Conservation (phyloP, 2,113 vertebrate species). For the Alosa alosa region DNA sequence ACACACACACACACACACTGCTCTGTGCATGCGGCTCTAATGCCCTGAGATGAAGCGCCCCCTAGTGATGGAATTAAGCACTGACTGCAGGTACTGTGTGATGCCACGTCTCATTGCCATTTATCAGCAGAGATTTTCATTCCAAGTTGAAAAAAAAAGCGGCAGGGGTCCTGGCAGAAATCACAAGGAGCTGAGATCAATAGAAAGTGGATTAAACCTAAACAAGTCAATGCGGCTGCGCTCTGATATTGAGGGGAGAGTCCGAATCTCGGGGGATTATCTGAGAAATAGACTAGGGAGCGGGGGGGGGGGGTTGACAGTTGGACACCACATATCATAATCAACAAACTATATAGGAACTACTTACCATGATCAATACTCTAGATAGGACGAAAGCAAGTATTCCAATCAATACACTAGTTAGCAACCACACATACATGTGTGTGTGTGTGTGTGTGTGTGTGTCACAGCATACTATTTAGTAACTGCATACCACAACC, state of each 20-base stretch:
- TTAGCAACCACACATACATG: neutral
- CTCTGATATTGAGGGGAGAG: slow-evolving; percentile 59
- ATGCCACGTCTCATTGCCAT: slow-evolving; percentile 59
- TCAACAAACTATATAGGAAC: neutral
- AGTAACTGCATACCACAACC: no score
- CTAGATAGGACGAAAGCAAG: neutral
- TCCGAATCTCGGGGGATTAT: neutral
- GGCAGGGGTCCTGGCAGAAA: slow-evolving; percentile 64
- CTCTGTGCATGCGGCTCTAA: neutral
- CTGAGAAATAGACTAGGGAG: neutral
- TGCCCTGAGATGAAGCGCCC: neutral
- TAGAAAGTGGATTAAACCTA: slow-evolving; percentile 78
- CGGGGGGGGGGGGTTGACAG: neutral
- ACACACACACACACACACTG: neutral
- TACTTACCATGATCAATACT: neutral
- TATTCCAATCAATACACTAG: neutral
- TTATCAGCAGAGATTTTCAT: slow-evolving; percentile 65
- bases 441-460: no score
- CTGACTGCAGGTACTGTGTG: slow-evolving; percentile 52
- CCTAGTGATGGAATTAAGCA: slow-evolving; percentile 57
- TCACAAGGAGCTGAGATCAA: slow-evolving; percentile 72
- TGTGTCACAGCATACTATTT: no score
- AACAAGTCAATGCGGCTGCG: slow-evolving; percentile 66
- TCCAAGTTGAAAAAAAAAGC: slow-evolving; percentile 66
- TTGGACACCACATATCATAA: neutral